Evolutionary conservation across 2,888 invertebrate species (phyloP).

Genomic region (Netelia virgata): DNA sequence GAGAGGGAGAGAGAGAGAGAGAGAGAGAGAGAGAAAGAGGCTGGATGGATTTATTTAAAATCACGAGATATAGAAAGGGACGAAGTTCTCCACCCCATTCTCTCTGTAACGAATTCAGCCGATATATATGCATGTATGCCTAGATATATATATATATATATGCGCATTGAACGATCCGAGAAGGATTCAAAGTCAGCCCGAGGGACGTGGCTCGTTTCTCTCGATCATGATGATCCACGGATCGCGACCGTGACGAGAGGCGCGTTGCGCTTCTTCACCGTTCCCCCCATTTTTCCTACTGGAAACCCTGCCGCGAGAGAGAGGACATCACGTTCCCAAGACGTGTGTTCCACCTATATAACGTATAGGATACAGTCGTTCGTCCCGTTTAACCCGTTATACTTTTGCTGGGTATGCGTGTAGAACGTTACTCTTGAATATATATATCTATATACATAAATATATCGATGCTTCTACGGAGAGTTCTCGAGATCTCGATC

Average conservation of each 20-base stretch:
- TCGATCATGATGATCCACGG: conserved; percentile 65
- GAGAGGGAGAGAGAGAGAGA: too few relatives aligned
- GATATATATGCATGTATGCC: conserved; percentile 24
- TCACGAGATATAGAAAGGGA: conserved; percentile 54
- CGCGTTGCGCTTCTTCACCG: conserved; percentile 67
- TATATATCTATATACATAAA: conserved; percentile 4
- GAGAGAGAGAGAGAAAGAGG: background rate
- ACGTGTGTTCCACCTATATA: conserved; percentile 69
- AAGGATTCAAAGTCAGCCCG: conserved; percentile 66
- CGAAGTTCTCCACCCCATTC: conserved; percentile 48
- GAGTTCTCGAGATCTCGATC: conserved; percentile 10
- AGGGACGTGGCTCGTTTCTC: conserved; percentile 68
- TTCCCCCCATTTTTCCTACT: conserved; percentile 54
- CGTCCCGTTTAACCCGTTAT: conserved; percentile 81
- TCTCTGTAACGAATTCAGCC: conserved; percentile 65
- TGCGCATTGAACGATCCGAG: conserved; percentile 46
- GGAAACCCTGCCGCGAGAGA: conserved; percentile 65
- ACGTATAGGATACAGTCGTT: conserved; percentile 74
- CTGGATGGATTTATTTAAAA: conserved; percentile 65
- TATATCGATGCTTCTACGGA: conserved; percentile 20
- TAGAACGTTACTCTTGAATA: conserved; percentile 39
- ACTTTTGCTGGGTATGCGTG: conserved; percentile 33
- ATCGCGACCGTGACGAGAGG: conserved; percentile 65
- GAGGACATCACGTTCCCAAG: conserved; percentile 79
- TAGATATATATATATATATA: conserved; percentile 40